These are phyloP conservation scores for Macrotrachela quadricornifera DNA, from an alignment of 1,140 invertebrate genomes.

Conservation along the genomic window DNA sequence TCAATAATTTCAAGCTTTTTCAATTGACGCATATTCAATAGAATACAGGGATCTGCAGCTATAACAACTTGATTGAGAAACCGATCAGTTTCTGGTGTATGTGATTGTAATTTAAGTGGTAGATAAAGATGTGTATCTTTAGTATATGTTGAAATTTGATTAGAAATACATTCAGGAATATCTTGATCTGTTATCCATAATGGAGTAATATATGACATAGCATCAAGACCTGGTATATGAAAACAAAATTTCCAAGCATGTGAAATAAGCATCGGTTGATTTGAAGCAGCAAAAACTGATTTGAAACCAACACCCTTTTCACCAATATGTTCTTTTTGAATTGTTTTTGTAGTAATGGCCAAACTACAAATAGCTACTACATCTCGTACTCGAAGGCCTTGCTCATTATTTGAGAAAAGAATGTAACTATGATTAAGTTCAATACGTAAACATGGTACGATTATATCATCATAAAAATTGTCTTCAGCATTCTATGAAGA, in stretches of 20 bases:
- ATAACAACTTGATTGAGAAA: no score
- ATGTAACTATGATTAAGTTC: not conserved
- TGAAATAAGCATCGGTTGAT: not conserved
- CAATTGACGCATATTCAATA: no score
- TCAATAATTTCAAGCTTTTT: not conserved
- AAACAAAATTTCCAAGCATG: not conserved
- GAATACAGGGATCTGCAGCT: no score
- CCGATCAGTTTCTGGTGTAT: no score
- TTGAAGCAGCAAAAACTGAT: not conserved
- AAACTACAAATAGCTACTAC: not conserved
- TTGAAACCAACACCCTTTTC: constrained; percentile 6
- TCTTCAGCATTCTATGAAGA: no score
- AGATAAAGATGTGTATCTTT: not conserved
- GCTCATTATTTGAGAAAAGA: constrained; percentile 3
- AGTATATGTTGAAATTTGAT: no score
- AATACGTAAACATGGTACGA: not conserved
- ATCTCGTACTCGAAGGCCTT: not conserved
- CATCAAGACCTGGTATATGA: no score
- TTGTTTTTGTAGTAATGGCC: not conserved
- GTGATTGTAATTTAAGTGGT: not conserved
- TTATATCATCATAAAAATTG: no score
- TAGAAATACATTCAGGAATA: no score
- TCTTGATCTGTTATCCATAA: no score
- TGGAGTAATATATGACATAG: no score
- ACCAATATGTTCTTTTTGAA: not conserved